These are phyloP conservation scores for Artibeus lituratus DNA, from an alignment of 2,797 vertebrate species.

Conservation along the genomic window DNA sequence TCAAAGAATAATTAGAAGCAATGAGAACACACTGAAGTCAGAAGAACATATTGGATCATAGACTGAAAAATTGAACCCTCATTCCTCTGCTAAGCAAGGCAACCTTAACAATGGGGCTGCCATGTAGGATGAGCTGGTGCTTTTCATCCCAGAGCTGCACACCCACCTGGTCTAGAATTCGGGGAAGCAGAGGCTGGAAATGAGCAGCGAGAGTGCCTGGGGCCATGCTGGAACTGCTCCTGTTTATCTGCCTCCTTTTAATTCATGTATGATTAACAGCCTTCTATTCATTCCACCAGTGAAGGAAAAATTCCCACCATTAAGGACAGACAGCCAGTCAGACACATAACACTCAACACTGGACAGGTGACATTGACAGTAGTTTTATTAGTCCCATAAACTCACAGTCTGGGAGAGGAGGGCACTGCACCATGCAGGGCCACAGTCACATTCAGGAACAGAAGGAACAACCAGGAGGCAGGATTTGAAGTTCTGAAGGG, in stretches of 20 bases:
- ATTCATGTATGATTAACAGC: background rate
- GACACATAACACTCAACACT: background rate
- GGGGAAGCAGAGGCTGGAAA: background rate
- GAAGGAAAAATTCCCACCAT: background rate
- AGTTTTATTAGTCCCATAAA: background rate
- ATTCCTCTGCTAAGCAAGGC: background rate
- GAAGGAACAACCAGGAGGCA: background rate
- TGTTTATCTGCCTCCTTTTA: background rate
- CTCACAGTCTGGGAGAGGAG: background rate
- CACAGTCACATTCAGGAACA: background rate
- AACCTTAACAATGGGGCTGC: background rate
- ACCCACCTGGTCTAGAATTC: background rate
- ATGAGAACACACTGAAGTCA: background rate
- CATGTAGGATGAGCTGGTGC: rapidly evolving
- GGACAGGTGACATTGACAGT: background rate
- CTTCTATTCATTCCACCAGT: background rate
- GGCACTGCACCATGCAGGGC: background rate
- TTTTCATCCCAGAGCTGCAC: background rate
- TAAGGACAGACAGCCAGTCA: no score
- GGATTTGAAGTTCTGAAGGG: background rate
- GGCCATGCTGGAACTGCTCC: background rate
- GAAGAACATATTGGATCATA: background rate
- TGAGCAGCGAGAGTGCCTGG: background rate
- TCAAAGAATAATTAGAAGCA: background rate
- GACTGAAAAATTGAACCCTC: background rate